Percentiles rank a stretch among this genome's conserved stretches.
Conservation (phyloP, 2,113 vertebrate species). For the Dicentrarchus labrax region DNA sequence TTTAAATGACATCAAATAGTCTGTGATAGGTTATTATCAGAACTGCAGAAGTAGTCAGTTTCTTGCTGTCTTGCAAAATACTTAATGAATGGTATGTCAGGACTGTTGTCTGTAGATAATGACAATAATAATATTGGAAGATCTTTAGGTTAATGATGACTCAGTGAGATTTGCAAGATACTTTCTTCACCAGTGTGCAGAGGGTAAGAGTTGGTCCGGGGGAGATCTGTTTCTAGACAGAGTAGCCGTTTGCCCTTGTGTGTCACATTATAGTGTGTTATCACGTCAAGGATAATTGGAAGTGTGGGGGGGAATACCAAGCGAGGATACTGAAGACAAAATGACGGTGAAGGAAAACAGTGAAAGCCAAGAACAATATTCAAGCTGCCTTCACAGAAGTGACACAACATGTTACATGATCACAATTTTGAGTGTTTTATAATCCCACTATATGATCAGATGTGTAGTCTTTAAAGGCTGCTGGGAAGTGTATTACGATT, state of each 20-base stretch:
- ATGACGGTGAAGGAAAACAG: constrained; percentile 46
- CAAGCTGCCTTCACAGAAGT: constrained; percentile 28
- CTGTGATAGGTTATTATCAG: constrained; percentile 20
- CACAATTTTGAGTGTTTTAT: background rate
- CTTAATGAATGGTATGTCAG: constrained; percentile 15
- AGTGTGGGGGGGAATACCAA: constrained; percentile 82
- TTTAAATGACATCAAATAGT: constrained; percentile 28
- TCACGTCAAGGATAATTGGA: constrained; percentile 84
- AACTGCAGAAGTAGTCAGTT: constrained; percentile 2
- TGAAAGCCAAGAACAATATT: constrained; percentile 44
- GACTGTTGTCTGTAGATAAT: background rate
- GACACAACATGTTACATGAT: constrained; percentile 27
- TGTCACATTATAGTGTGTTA: constrained; percentile 84
- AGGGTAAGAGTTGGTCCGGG: constrained; percentile 30
- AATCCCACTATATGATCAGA: background rate
- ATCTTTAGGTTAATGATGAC: constrained; percentile 7
- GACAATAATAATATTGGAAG: constrained; percentile 22
- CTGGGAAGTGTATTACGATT: background rate
- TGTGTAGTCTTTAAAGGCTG: background rate
- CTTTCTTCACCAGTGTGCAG: constrained; percentile 10
- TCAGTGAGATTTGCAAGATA: constrained; percentile 8
- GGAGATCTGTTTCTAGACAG: constrained; percentile 59
- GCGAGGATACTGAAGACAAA: constrained; percentile 63
- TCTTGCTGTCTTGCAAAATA: constrained; percentile 4
- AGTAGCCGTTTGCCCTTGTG: constrained; percentile 79